Evolutionary conservation across 1,140 invertebrate species (phyloP).

Genomic region (Macrocentrus cingulum): DNA sequence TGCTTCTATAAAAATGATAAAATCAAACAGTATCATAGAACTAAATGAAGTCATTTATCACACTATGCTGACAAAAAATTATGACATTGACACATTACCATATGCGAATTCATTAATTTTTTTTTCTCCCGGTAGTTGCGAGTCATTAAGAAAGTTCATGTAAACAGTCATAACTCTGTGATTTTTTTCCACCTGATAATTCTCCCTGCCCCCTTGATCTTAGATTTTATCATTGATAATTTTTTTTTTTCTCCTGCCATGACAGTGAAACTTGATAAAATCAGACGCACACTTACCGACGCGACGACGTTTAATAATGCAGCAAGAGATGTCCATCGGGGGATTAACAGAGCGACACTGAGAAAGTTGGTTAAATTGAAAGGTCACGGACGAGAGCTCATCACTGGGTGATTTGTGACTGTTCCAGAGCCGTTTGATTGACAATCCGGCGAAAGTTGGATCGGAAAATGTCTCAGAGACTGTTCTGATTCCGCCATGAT

Average conservation of each 20-base stretch:
- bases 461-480: too few relatives aligned
- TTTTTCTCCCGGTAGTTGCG: not conserved
- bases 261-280: too few relatives aligned
- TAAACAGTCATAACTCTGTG: not conserved
- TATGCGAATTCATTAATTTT: slow-evolving; percentile 7
- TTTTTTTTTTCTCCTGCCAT: not conserved
- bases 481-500: too few relatives aligned
- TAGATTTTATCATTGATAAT: not conserved
- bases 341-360: not conserved
- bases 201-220: not conserved
- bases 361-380: not conserved
- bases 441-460: slow-evolving; percentile 87
- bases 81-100: not conserved
- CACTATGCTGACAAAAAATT: not conserved
- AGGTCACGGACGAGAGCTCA: not conserved
- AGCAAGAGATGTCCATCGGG: too few relatives aligned
- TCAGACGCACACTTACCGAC: too few relatives aligned
- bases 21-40: too few relatives aligned
- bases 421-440: slow-evolving; percentile 20
- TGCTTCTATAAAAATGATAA: too few relatives aligned
- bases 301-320: too few relatives aligned
- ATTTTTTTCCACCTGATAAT: not conserved
- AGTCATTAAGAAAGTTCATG: slow-evolving; percentile 11
- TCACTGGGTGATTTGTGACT: not conserved
- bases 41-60: too few relatives aligned